phyloP scores from a whole-genome alignment of 2,888 invertebrate species.

The Mesochorus sp. region DNA sequence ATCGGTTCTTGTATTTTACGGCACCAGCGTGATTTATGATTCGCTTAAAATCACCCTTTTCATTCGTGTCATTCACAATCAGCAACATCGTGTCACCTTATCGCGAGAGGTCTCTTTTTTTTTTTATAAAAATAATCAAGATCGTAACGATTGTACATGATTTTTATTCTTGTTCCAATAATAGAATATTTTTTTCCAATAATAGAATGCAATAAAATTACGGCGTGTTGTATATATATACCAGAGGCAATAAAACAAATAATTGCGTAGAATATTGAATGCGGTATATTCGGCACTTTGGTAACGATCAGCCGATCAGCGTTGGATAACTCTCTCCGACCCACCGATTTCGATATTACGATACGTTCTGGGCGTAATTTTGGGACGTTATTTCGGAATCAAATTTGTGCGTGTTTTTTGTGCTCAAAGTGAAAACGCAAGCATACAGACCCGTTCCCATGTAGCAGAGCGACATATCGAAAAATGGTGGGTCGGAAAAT shows the following conservation, averaged over 20 bases:
- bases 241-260: too few species aligned
- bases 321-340: too few species aligned
- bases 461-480: not conserved
- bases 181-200: not conserved
- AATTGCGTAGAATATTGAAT: too few species aligned
- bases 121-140: slow-evolving; percentile 56
- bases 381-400: not conserved
- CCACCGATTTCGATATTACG: not conserved
- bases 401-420: not conserved
- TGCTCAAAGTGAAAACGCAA: not conserved
- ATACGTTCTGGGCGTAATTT: too few species aligned
- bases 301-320: too few species aligned
- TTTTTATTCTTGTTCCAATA: not conserved
- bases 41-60: slow-evolving; percentile 59
- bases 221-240: not conserved
- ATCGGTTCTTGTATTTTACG: slow-evolving; percentile 76
- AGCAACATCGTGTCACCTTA: slow-evolving; percentile 5
- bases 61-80: not conserved
- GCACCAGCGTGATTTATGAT: slow-evolving; percentile 71
- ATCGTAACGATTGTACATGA: not conserved
- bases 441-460: not conserved
- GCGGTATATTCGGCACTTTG: too few species aligned
- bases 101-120: slow-evolving; percentile 32
- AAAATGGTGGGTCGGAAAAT: not conserved
- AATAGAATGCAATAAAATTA: not conserved